A percentile compares a stretch with the other conserved stretches of the same genome.
These are phyloP conservation scores for Orycteropus afer DNA, from an alignment of 2,113 vertebrate genomes.

Conservation along the genomic window DNA sequence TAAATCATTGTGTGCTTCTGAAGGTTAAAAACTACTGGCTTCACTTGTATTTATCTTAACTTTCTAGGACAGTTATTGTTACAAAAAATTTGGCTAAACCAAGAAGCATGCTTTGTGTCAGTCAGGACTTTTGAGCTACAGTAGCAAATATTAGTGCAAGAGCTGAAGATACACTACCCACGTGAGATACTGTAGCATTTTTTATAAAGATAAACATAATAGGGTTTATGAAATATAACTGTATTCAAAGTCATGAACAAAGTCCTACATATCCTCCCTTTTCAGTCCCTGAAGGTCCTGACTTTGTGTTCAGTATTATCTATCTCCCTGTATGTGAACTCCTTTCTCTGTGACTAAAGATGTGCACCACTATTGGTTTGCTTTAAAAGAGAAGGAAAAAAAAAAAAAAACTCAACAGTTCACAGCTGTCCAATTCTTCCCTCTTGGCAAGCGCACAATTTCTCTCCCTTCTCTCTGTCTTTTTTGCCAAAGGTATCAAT, in stretches of 20 bases:
- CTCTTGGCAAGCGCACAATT: not conserved
- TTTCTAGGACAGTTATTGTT: not conserved
- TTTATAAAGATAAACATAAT: not conserved
- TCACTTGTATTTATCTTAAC: not conserved
- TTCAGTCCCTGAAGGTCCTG: not conserved
- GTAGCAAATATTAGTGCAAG: not conserved
- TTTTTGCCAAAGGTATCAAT: no score
- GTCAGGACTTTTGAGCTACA: not conserved
- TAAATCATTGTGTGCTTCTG: not conserved
- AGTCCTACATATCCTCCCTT: not conserved
- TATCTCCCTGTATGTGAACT: not conserved
- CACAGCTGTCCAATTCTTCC: not conserved
- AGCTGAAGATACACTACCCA: not conserved
- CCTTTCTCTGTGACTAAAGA: not conserved
- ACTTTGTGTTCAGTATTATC: not conserved
- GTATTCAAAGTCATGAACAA: not conserved
- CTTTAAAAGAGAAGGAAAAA: not conserved
- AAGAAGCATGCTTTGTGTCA: not conserved
- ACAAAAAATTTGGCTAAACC: not conserved
- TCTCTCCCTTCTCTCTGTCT: no score
- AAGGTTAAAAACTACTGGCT: not conserved
- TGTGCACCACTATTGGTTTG: not conserved
- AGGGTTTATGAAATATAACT: not conserved
- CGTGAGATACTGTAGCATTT: not conserved
- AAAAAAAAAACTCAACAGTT: not conserved